A percentile compares a stretch with the other conserved stretches of the same genome.
These are phyloP conservation scores for Eciton burchellii DNA, from an alignment of 1,140 invertebrate species.

Conservation along the genomic window DNA sequence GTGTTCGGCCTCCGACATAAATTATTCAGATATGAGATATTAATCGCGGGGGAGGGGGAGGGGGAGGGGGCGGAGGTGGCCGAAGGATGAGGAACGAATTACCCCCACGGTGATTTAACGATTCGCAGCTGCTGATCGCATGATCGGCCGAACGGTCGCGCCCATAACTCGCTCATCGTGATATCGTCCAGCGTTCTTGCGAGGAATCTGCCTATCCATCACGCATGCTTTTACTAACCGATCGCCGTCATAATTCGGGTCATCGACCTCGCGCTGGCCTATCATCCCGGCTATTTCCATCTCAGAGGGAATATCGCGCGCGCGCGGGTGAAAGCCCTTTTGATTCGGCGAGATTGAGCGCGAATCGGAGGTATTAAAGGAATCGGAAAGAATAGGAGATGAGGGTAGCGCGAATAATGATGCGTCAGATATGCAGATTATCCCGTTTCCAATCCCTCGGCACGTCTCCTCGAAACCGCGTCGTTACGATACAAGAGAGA, in stretches of 20 bases:
- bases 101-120: constrained; percentile 34
- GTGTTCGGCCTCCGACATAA: not conserved
- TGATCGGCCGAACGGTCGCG: not conserved
- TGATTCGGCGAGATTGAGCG: constrained; percentile 36
- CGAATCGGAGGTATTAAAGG: not conserved
- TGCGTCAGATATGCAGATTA: not conserved
- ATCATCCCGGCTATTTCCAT: constrained; percentile 54
- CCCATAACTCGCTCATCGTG: constrained; percentile 77
- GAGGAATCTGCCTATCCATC: constrained; percentile 74
- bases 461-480: too few relatives aligned
- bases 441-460: not conserved
- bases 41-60: not conserved
- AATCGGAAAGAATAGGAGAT: not conserved
- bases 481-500: too few relatives aligned
- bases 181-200: constrained; percentile 65
- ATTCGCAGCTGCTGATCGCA: constrained; percentile 20
- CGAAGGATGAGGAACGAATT: constrained; percentile 27
- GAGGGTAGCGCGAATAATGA: not conserved
- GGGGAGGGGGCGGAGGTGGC: not conserved
- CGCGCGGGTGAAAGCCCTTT: constrained; percentile 13
- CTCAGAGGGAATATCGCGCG: constrained; percentile 38
- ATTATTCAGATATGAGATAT: constrained; percentile 42
- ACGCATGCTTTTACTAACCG: constrained; percentile 79
- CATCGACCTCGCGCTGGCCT: constrained; percentile 70
- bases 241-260: constrained; percentile 78